Evolutionary conservation across 2,888 invertebrate species (phyloP).

Genomic region (Mystacides longicornis): DNA sequence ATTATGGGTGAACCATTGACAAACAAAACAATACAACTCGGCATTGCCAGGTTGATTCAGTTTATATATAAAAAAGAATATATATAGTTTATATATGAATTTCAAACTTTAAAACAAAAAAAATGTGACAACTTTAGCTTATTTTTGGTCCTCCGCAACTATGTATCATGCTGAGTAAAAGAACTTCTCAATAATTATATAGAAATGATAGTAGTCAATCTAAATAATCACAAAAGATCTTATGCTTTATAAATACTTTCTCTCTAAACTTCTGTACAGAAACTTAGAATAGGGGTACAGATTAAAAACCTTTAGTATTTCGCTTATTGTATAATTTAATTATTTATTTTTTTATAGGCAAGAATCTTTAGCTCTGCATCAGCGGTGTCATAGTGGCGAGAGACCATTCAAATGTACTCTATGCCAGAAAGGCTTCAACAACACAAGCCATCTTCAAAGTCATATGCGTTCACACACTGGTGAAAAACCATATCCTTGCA

Average conservation of each 20-base stretch:
- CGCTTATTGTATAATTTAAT: background rate
- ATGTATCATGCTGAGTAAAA: too few relatives aligned
- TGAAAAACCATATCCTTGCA: constrained; percentile 23
- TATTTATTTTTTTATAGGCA: constrained; percentile 11
- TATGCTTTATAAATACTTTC: too few relatives aligned
- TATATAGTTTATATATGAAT: background rate
- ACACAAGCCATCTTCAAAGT: constrained; percentile 25
- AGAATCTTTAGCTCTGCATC: constrained; percentile 26
- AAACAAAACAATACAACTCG: too few relatives aligned
- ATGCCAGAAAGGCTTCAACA: constrained; percentile 26
- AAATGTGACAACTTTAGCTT: too few relatives aligned
- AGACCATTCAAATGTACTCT: constrained; percentile 26
- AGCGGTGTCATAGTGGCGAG: constrained; percentile 26
- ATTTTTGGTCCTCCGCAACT: background rate
- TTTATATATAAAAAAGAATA: background rate
- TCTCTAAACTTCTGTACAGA: too few relatives aligned
- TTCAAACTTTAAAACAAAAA: background rate
- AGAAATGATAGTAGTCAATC: too few relatives aligned
- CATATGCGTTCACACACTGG: constrained; percentile 27
- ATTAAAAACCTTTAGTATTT: too few relatives aligned
- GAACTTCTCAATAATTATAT: too few relatives aligned
- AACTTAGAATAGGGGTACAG: too few relatives aligned
- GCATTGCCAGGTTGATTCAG: too few relatives aligned
- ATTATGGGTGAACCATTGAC: too few relatives aligned
- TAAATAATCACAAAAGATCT: too few relatives aligned